Conservation (phyloP, 2,888 invertebrate species). For the Meiosimyza decipiens region DNA sequence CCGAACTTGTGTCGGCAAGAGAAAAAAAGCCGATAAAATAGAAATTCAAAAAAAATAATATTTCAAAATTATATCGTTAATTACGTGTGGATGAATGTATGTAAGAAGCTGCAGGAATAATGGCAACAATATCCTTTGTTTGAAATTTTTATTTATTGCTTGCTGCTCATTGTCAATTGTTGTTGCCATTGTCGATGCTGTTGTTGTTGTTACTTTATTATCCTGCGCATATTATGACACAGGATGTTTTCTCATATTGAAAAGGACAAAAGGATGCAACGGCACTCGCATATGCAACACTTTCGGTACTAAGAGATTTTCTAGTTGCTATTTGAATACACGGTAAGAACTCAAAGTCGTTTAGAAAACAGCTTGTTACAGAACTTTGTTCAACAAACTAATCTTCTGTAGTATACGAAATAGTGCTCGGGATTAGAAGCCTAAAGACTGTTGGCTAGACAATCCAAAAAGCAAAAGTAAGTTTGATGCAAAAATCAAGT, state of each 20-base stretch:
- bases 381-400: too few relatives aligned
- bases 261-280: constrained; percentile 23
- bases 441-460: too few relatives aligned
- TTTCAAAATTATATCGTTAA: constrained; percentile 31
- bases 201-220: constrained; percentile 35
- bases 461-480: too few relatives aligned
- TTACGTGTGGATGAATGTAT: constrained; percentile 15
- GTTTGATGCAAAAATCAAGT: too few relatives aligned
- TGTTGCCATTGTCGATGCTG: constrained; percentile 1
- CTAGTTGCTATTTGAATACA: constrained; percentile 23
- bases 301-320: constrained; percentile 18
- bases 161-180: constrained; percentile 24
- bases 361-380: too few relatives aligned
- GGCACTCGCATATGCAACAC: constrained; percentile 34
- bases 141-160: constrained; percentile 29
- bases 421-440: too few relatives aligned
- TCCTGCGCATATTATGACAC: constrained; percentile 33
- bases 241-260: constrained; percentile 1
- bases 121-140: constrained; percentile 16
- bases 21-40: background rate
- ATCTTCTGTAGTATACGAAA: too few relatives aligned
- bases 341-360: background rate
- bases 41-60: constrained; percentile 15
- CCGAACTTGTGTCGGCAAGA: constrained; percentile 10
- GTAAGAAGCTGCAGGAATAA: background rate